Conservation (phyloP, 2,888 invertebrate species). For the Tuta absoluta region DNA sequence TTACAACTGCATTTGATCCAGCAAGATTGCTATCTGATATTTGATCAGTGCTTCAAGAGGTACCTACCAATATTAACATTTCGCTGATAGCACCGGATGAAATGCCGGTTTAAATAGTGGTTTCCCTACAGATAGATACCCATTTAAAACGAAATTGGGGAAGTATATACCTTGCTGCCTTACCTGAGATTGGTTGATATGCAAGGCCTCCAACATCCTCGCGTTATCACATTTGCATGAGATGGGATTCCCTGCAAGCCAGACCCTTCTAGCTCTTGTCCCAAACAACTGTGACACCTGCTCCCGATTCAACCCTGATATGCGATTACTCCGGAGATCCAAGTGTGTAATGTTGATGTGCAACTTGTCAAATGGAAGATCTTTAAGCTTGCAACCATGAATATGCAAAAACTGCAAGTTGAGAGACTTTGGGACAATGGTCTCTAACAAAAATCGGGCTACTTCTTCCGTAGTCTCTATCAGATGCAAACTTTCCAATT, state of each 20-base stretch:
- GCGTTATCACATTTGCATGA: constrained; percentile 23
- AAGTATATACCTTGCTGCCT: no score
- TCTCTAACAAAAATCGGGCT: neutral
- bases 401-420: neutral
- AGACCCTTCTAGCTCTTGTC: neutral
- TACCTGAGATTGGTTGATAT: constrained; percentile 23
- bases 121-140: no score
- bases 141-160: no score
- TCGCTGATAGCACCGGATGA: no score
- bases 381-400: neutral
- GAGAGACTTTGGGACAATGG: neutral
- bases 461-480: neutral
- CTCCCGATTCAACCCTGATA: neutral
- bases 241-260: constrained; percentile 13
- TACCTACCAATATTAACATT: no score
- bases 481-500: neutral
- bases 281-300: constrained; percentile 14
- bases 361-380: constrained; percentile 8
- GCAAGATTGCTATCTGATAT: neutral
- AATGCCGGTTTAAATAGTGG: no score
- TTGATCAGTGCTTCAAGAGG: neutral
- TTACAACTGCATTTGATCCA: neutral
- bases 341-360: neutral
- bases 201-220: constrained; percentile 5
- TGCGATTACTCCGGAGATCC: constrained; percentile 18